Percentiles rank a stretch among this genome's conserved stretches.
These are phyloP conservation scores for Hassar affinis DNA, from an alignment of 2,113 vertebrate species.

Conservation along the genomic window DNA sequence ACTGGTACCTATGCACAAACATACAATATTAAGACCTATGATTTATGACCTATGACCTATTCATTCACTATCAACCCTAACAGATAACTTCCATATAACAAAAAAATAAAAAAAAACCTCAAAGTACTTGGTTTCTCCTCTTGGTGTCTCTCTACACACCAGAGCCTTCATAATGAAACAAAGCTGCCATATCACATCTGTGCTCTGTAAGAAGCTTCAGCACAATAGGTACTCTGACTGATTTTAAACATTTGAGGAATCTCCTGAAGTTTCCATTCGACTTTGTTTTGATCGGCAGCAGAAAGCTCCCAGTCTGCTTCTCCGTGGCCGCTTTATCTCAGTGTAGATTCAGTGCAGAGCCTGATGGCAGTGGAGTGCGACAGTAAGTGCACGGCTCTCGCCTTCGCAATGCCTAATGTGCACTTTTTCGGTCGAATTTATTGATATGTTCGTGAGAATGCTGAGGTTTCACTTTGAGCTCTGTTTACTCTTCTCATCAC, in stretches of 20 bases:
- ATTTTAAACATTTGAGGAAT: neutral
- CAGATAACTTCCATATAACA: neutral
- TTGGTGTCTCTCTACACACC: neutral
- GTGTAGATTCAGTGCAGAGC: neutral
- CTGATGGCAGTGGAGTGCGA: neutral
- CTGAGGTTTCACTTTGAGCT: conserved; percentile 15
- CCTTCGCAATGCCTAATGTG: neutral
- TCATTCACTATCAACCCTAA: too few relatives aligned
- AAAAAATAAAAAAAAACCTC: neutral
- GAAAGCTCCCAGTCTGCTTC: neutral
- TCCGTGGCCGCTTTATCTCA: neutral
- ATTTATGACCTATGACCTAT: too few relatives aligned
- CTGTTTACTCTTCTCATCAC: conserved; percentile 7
- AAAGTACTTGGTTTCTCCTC: too few relatives aligned
- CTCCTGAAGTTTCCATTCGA: neutral
- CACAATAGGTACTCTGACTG: neutral
- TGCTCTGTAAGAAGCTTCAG: neutral
- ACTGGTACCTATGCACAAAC: too few relatives aligned
- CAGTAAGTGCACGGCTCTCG: neutral
- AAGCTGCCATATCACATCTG: conserved; percentile 7
- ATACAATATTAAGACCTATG: too few relatives aligned
- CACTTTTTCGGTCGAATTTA: neutral
- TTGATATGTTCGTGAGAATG: neutral
- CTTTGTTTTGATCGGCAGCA: neutral
- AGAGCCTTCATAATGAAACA: neutral